These are phyloP conservation scores for Romanogobio albipinnatus DNA, from an alignment of 2,113 vertebrate genomes.

Conservation along the genomic window DNA sequence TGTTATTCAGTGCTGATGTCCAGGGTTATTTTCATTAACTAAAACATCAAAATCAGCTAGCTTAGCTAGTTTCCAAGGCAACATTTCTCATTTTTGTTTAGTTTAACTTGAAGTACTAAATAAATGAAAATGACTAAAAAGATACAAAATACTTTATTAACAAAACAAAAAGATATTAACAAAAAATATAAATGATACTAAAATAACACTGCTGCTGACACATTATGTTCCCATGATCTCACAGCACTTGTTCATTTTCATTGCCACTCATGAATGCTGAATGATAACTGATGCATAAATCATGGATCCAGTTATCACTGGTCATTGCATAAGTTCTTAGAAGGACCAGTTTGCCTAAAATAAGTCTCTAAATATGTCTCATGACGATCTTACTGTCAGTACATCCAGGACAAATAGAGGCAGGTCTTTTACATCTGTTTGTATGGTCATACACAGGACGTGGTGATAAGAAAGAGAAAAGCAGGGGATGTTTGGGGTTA, in stretches of 20 bases:
- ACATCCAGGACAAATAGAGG: background rate
- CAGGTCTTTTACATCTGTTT: background rate
- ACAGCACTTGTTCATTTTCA: background rate
- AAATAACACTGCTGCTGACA: background rate
- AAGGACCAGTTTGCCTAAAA: background rate
- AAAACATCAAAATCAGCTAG: no score
- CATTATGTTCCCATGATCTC: background rate
- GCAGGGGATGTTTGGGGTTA: background rate
- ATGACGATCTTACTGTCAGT: background rate
- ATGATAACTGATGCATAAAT: background rate
- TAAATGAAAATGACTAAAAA: no score
- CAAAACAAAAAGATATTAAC: no score
- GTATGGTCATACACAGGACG: background rate
- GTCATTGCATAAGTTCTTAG: background rate
- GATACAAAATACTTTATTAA: no score
- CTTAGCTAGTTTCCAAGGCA: no score
- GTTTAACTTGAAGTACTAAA: no score
- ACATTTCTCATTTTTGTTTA: no score
- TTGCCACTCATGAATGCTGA: background rate
- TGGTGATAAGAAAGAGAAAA: background rate
- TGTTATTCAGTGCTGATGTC: no score
- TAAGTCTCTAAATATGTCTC: background rate
- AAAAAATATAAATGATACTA: no score
- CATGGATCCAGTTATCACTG: background rate
- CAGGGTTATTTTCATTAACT: no score